Base-by-base conservation (phyloP, 2,888 invertebrate species). In the Trissonchulus latispiculum region DNA sequence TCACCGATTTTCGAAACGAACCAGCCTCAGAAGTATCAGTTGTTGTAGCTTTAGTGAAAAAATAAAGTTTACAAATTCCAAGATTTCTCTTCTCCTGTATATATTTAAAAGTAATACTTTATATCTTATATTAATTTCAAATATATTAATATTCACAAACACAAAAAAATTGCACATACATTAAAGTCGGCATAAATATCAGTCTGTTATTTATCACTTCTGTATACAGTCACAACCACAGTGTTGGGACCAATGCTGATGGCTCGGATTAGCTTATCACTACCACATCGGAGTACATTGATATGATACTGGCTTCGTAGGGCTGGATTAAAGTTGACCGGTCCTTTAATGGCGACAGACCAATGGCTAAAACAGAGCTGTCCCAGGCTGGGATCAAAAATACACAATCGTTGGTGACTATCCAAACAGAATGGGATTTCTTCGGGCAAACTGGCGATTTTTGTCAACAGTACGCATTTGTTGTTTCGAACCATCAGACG, bases 351-450 rank as follows among this genome's bases (percentile, higher is more conserved):
- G 66, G 32, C 33, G 66, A 64, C 29, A 32, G 66, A 29, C 8
- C 29, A 8, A 8, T 8, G 8, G 15, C 15, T 18, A 8, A 8
- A 8, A 64, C 74, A 74, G 28, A 74, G 23, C 2, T 18, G 28
- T 28, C 29, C 1, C 15, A n/a, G 15, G 32, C 64, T 37, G 1
- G 66, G 69, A 66, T 74, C 74, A 68, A 35, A 74, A n/a, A 73
- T 28, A 68, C 73, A 73, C 29, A 74, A 48, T 18, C 29, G 15
- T 2, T 31, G 29, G 28, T 48, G n/a, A 1, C 31, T 23, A 31
- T 74, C 73, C 33, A 74, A n/a, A n/a, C 1, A 1, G 37, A 61
- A 73, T 3, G 74, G 73, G 2, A 73, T 61, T 18, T 61, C 62
- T 33, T 33, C 28, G 31, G 73, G 2, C 2, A 69, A 31, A 3